These are phyloP conservation scores for Cassiopea andromeda DNA, from an alignment of 30 jellyfish, hydroid and myxozoan species.

Conservation along the genomic window DNA sequence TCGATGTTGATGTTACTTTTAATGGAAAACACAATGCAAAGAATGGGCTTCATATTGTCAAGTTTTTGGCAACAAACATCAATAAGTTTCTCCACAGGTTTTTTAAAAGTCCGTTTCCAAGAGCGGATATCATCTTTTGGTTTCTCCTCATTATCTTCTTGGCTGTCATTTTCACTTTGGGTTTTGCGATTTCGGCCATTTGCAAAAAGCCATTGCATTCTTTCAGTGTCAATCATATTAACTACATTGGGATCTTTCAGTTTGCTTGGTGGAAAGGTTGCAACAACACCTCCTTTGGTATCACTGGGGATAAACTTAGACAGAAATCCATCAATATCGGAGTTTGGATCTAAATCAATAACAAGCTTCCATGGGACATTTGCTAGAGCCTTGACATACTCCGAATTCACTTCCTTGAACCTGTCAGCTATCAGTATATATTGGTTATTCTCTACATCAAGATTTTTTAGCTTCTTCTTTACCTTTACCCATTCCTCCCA, in stretches of 20 bases:
- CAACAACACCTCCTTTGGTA: slow-evolving; percentile 18
- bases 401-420: neutral
- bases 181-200: slow-evolving; percentile 41
- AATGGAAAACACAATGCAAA: slow-evolving; percentile 29
- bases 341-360: slow-evolving; percentile 35
- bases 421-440: slow-evolving; percentile 29
- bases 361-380: slow-evolving; percentile 46
- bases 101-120: slow-evolving; percentile 33
- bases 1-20: neutral
- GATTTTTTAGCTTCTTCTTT: slow-evolving; percentile 8
- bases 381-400: slow-evolving; percentile 7
- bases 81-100: slow-evolving; percentile 17
- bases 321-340: slow-evolving; percentile 32
- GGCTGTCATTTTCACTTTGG: neutral
- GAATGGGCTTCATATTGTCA: slow-evolving; percentile 49
- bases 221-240: slow-evolving; percentile 2
- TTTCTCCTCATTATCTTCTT: neutral
- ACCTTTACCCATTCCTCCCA: slow-evolving; percentile 16
- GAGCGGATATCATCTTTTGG: neutral
- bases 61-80: slow-evolving; percentile 33
- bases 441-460: slow-evolving; percentile 33
- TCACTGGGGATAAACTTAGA: neutral
- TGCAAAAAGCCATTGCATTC: slow-evolving; percentile 63
- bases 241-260: neutral
- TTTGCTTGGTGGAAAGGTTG: slow-evolving; percentile 26